Evolutionary conservation across 2,888 invertebrate genomes (phyloP), one percentile per base, ranked within the genome.

Genomic region (Yponomeuta evonymella): DNA sequence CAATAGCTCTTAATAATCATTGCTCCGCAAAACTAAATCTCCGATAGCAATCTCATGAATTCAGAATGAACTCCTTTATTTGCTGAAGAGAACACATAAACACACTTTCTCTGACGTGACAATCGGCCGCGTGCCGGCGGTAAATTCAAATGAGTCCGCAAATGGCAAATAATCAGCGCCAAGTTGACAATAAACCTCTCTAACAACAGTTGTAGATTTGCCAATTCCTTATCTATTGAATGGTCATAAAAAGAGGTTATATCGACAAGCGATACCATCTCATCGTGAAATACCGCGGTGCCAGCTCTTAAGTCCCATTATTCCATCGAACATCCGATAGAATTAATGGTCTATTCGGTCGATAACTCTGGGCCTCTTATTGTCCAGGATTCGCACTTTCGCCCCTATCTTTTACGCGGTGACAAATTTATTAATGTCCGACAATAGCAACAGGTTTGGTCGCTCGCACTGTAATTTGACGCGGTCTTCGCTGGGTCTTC

Each of bases 341-440:
- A 65, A 91, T 88, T 91, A 91, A 91, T 92, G 90, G 87, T 76
- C 84, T 82, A 85, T 86, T 86, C 81, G 77, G 73, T 82, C 84
- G 77, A 90, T 92, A 91, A 90, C 82, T 92, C 90, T 90, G 81
- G 77, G 80, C 80, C 76, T 81, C 86, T 90, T 87, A 91, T 92
- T 92, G 91, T 91, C 87, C 86, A 80, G 79, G 83, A 82, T 83
- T 86, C 86, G 83, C 86, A 87, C 87, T 86, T 83, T 83, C 82
- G 86, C 83, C 80, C 88, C 87, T 89, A 90, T 90, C 91, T 88
- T 83, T 87, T 86, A 83, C 81, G 80, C 80, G 83, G 83, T 83
- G 91, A 91, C 91, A 91, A 92, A 91, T 92, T 92, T 92, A 91
- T 90, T 90, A 87, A 86, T 87, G 85, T 84, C 83, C 82, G 81